A percentile compares a stretch with the other conserved stretches of the same genome.
These are phyloP conservation scores for Neotragus moschatus DNA, from an alignment of 2,113 vertebrate species.

Conservation along the genomic window DNA sequence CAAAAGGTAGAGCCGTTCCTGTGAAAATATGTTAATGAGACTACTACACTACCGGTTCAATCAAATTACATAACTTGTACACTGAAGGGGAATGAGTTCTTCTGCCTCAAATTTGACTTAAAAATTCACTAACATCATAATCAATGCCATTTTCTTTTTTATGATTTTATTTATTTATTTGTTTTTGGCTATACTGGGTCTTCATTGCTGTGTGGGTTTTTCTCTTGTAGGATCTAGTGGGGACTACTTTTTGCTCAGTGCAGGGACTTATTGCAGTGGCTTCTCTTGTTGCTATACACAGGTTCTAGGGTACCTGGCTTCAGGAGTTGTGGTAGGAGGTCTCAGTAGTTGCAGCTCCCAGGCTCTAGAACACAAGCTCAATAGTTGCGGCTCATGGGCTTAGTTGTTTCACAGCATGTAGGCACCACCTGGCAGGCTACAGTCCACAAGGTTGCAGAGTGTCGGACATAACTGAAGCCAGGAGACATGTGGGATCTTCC, in stretches of 20 bases:
- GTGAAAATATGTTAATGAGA: background rate
- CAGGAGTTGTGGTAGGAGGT: background rate
- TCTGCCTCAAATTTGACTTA: background rate
- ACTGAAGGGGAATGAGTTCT: background rate
- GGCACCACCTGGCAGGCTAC: background rate
- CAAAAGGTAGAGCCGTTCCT: background rate
- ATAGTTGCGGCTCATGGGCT: background rate
- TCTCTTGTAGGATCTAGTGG: background rate
- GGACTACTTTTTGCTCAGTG: background rate
- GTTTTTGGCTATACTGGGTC: background rate
- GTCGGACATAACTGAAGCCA: fast-evolving
- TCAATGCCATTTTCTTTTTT: background rate
- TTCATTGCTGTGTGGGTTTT: background rate
- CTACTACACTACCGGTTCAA: background rate
- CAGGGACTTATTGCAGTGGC: background rate
- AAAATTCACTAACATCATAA: background rate
- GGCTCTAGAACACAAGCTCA: background rate
- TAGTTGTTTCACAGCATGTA: background rate
- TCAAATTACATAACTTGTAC: background rate
- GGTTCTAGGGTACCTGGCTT: background rate
- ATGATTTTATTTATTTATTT: background rate
- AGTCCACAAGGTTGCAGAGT: background rate
- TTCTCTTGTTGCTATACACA: background rate
- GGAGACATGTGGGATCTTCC: background rate
- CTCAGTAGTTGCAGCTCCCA: background rate